Conservation (phyloP, 1,140 invertebrate genomes). For the Pachyrhynchus sulphureomaculatus region DNA sequence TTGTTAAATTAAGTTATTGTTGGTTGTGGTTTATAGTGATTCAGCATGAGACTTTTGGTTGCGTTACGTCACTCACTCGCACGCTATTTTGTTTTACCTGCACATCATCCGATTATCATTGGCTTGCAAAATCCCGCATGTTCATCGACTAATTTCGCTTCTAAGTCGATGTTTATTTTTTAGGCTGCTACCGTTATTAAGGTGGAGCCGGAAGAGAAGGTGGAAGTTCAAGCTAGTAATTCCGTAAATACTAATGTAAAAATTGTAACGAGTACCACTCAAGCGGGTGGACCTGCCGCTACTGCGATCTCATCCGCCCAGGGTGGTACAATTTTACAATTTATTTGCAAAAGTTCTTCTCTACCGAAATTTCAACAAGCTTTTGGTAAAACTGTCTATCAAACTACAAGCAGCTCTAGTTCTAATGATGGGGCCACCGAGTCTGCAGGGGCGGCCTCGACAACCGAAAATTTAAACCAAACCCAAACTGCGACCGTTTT, state of each 20-base stretch:
- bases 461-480: constrained; percentile 10
- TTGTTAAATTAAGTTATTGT: too few relatives aligned
- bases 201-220: constrained; percentile 15
- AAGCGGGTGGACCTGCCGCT: constrained; percentile 8
- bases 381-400: constrained; percentile 67
- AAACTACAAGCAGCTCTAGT: constrained; percentile 43
- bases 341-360: constrained; percentile 59
- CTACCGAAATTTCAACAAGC: constrained; percentile 79
- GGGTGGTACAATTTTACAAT: constrained; percentile 50
- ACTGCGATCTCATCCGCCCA: constrained; percentile 30
- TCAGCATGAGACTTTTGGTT: too few relatives aligned
- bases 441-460: neutral
- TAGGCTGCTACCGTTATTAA: constrained; percentile 23
- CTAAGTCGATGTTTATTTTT: constrained; percentile 17
- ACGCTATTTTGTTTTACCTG: too few relatives aligned
- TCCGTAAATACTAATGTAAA: constrained; percentile 23
- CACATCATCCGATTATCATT: too few relatives aligned
- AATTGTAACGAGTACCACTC: constrained; percentile 27
- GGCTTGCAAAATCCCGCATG: too few relatives aligned
- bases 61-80: too few relatives aligned
- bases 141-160: too few relatives aligned
- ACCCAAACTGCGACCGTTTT: constrained; percentile 41
- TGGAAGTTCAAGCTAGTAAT: constrained; percentile 15
- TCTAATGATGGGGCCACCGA: constrained; percentile 4
- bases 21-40: too few relatives aligned